phyloP scores from a whole-genome alignment of 2,113 vertebrate genomes.

The Mormyrus lacerda region DNA sequence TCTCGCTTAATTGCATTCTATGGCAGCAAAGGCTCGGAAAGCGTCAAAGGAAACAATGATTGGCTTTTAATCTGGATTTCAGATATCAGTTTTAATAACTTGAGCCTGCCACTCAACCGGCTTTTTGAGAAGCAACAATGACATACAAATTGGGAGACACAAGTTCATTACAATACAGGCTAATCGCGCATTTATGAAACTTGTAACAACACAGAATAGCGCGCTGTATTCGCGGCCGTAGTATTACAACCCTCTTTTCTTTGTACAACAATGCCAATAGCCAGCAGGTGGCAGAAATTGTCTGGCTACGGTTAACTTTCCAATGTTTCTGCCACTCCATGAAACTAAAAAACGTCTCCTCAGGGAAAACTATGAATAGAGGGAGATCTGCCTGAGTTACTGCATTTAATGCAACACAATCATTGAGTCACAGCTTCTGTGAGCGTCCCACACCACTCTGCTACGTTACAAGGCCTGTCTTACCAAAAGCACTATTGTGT shows the following conservation, averaged over 20 bases:
- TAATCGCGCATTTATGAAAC: not conserved
- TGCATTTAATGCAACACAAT: not conserved
- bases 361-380: not conserved
- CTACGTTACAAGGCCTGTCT: not conserved
- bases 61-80: not conserved
- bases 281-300: constrained; percentile 13
- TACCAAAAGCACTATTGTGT: not conserved
- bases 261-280: not conserved
- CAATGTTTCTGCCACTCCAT: not conserved
- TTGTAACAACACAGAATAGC: not conserved
- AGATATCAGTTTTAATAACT: not conserved
- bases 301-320: not conserved
- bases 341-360: not conserved
- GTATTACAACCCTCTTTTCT: not conserved
- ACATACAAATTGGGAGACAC: not conserved
- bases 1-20: not conserved
- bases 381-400: not conserved
- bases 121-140: not conserved
- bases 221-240: not conserved
- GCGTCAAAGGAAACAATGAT: not conserved
- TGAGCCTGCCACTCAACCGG: not conserved
- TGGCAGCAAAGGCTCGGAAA: not conserved
- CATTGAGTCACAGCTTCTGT: not conserved
- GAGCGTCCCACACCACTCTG: not conserved
- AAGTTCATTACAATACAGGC: not conserved